A percentile compares a stretch with the other conserved stretches of the same genome.
Conservation (phyloP, 2,113 vertebrate genomes). For the Budorcas taxicolor region DNA sequence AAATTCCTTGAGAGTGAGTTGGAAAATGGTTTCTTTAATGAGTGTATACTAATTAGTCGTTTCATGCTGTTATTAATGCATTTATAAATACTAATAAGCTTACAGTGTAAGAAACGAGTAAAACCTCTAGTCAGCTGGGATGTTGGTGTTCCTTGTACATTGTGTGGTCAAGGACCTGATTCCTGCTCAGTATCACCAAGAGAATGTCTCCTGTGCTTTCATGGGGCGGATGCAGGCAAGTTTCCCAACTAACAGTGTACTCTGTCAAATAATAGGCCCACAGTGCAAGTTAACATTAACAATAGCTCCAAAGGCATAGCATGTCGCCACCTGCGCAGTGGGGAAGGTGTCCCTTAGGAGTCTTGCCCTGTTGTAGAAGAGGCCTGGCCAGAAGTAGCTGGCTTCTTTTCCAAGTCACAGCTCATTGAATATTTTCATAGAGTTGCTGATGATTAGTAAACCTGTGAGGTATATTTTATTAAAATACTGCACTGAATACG, state of each 20-base stretch:
- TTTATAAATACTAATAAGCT: neutral
- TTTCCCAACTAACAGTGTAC: neutral
- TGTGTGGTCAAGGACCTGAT: neutral
- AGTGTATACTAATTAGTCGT: neutral
- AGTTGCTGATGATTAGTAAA: slow-evolving; percentile 22
- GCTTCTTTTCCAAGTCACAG: neutral
- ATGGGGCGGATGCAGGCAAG: neutral
- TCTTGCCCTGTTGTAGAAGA: neutral
- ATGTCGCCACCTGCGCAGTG: neutral
- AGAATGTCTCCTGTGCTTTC: neutral
- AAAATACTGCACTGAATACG: neutral
- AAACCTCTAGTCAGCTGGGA: neutral
- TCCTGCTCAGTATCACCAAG: neutral
- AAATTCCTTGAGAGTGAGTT: neutral
- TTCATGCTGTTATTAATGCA: neutral
- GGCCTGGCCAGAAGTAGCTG: neutral
- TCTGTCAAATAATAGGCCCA: neutral
- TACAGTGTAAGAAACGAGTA: neutral
- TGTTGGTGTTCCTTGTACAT: neutral
- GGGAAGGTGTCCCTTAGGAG: neutral
- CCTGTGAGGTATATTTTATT: neutral
- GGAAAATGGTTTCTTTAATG: slow-evolving; percentile 7
- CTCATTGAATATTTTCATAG: neutral
- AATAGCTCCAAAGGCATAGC: neutral
- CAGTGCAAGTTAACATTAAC: neutral